Percentiles rank a stretch among this genome's conserved stretches.
Conservation (phyloP, 1,140 invertebrate genomes). For the Anastrepha ludens region DNA sequence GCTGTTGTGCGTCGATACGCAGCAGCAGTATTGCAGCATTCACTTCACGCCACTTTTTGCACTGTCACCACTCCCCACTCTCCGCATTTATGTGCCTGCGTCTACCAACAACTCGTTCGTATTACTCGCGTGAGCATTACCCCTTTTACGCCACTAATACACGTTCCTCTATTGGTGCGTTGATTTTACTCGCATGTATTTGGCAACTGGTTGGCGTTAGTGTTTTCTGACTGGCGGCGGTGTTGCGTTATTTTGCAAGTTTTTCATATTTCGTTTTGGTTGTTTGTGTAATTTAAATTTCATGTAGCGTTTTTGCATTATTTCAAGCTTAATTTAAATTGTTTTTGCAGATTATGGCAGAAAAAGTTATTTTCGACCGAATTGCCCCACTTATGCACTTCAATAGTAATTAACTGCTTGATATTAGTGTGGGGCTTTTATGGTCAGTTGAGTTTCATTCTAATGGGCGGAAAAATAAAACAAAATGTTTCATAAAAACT, state of each 20-base stretch:
- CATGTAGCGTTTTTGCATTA: neutral
- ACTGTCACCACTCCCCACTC: too few relatives aligned
- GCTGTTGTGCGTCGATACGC: neutral
- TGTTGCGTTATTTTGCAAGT: neutral
- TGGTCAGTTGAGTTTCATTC: neutral
- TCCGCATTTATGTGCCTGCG: neutral
- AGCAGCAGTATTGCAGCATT: neutral
- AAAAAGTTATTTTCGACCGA: neutral
- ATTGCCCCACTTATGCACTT: neutral
- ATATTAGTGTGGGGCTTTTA: neutral
- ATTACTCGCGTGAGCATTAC: neutral
- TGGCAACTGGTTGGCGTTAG: constrained; percentile 5
- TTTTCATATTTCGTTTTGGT: neutral
- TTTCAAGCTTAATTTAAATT: constrained; percentile 21
- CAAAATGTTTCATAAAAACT: too few relatives aligned
- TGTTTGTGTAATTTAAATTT: neutral
- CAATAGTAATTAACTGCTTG: neutral
- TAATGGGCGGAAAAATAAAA: too few relatives aligned
- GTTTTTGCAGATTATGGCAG: neutral
- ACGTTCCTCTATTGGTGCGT: neutral
- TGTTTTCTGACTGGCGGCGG: neutral
- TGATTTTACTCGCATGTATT: neutral
- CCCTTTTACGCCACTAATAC: neutral
- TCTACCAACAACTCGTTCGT: neutral
- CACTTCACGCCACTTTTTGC: neutral